Evolutionary conservation across 2,888 invertebrate species (phyloP), one percentile per base, ranked within the genome.

Genomic region (Hyles lineata): DNA sequence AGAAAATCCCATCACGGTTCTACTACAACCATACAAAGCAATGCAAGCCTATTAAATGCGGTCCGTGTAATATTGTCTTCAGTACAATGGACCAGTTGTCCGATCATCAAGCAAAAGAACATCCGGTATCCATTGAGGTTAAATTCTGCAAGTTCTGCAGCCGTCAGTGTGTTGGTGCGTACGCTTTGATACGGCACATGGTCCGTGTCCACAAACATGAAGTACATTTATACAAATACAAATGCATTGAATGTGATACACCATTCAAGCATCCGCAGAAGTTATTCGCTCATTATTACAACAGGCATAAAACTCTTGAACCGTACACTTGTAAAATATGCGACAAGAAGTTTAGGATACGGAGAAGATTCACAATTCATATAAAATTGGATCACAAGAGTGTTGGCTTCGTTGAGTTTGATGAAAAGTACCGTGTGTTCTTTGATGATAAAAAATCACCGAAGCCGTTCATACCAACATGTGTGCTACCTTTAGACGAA

Each of bases 261-360:
- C 77, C 86, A 0, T 94, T 87, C 32, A 89, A 89, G 62, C 94
- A 94, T 78, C 94, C 94, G 0, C 88, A 91, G 71, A 83, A 84
- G 6, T 72, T 94, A 1, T 93, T 94, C 23, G 88, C 79, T 0
- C 94, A 94, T 78, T 93, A 87, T 72, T 90, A 80, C 29, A 80
- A 85, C 0, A 84, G 78, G 1, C 94, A 94, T 55, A 90, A 84
- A 59, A 86, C 89, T 0, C 74, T 94, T 0, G 76, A 88, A 5
- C 94, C 94, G 0, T 94, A 89, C 69, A 89, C 82, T 0, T 94
- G 94, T 74, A 89, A 83, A 69, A 91, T 92, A n/a, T 94, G 94
- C 29, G 70, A 90, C 67, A 85, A 79, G 73, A 87, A 74, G 2
- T 94, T 91, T 71, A 77, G 82, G 63, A 62, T 90, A 1, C 83